phyloP scores from a whole-genome alignment of 2,888 invertebrate genomes.

The Noctua pronuba region DNA sequence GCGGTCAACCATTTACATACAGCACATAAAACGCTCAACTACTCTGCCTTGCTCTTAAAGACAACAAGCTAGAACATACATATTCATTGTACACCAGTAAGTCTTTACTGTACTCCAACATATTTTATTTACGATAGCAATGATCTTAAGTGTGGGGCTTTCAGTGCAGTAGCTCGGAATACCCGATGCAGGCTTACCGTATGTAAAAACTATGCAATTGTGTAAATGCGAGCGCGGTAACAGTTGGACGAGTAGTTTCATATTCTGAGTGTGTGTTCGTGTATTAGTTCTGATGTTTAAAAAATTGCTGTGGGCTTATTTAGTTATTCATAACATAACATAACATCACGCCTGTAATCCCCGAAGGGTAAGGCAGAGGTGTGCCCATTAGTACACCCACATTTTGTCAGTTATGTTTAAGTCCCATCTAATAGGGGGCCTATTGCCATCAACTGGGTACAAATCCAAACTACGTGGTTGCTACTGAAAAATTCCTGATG shows the following conservation, averaged over 20 bases:
- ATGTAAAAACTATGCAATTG: slow-evolving; percentile 63
- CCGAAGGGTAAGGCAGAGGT: too few relatives aligned
- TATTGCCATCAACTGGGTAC: too few relatives aligned
- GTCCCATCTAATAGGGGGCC: too few relatives aligned
- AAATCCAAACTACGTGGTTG: too few relatives aligned
- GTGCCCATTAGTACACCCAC: too few relatives aligned
- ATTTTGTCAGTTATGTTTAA: too few relatives aligned
- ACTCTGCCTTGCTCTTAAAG: slow-evolving; percentile 5
- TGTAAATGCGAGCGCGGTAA: slow-evolving; percentile 36
- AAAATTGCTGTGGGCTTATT: neutral
- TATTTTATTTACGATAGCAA: slow-evolving; percentile 62
- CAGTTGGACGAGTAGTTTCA: slow-evolving; percentile 4
- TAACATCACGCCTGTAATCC: neutral
- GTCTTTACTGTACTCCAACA: slow-evolving; percentile 33
- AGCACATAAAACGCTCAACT: slow-evolving; percentile 27
- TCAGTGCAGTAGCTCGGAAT: slow-evolving; percentile 56
- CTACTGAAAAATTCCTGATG: too few relatives aligned
- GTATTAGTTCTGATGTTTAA: neutral
- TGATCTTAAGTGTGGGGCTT: slow-evolving; percentile 61
- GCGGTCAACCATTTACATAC: slow-evolving; percentile 39
- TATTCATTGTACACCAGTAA: slow-evolving; percentile 50
- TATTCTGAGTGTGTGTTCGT: slow-evolving; percentile 8
- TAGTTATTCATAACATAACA: too few relatives aligned
- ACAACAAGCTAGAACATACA: slow-evolving; percentile 43
- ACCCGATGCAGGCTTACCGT: slow-evolving; percentile 32